Base-by-base conservation (phyloP, 2,113 vertebrate species). In the Siphamia tubifer region DNA sequence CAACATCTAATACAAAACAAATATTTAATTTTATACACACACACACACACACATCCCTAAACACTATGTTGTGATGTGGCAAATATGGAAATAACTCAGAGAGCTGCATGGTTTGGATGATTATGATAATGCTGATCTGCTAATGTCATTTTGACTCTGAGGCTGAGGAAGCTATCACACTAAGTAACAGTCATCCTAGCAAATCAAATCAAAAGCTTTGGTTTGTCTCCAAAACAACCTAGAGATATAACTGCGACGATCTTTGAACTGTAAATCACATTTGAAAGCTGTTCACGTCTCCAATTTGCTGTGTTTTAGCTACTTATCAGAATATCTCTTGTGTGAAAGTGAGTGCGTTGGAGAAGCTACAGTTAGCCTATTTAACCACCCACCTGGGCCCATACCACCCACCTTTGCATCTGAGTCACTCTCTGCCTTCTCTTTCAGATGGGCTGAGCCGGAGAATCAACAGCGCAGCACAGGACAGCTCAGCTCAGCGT, bases 361-460 rank as follows among this genome's bases (percentile, higher is more conserved):
- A 90, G 79, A 89, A 86, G 88, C 82, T 82, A 77, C 87, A 85
- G 86, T 89, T 88, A 89, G 89, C 68, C 85, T 85, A 91, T 93
- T 93, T 90, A 91, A 89, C 91, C 91, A 81, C 91, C 92, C 92
- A 92, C 92, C 86, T 83, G 81, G 60, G 82, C 87, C 86, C 85
- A 64, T 80, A 88, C 92, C 90, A 87, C 92, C 92, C 91, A 92
- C 91, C 86, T 89, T 67, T 83, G 79, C 82, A 88, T 85, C 89
- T 92, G 90, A 93, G 84, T 92, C 92, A 92, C 90, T 69, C 82
- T 80, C 77, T 81, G 85, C 84, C 73, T 85, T 90, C 85, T 81
- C 81, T 82, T 83, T 86, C 79, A 85, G 71, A 85, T 65, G 81
- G 72, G 87, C 82, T 87, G 84, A 82, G 87, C 83, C 61, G 81